Evolutionary conservation across 2,113 vertebrate genomes (phyloP).

Genomic region (Peromyscus polionotus): DNA sequence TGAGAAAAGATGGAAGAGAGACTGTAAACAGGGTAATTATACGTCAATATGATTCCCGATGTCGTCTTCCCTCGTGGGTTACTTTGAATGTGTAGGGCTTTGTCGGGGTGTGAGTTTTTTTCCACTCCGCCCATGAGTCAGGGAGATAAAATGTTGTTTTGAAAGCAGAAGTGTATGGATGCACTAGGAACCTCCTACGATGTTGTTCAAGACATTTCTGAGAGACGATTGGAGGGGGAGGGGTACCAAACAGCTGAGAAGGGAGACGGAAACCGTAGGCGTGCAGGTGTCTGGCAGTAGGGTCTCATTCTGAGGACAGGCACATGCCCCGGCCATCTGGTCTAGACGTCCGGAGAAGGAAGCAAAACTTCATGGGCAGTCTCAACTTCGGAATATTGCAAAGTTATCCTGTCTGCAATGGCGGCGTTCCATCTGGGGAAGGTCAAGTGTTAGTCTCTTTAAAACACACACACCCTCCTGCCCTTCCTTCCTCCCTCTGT

Average conservation of each 20-base stretch:
- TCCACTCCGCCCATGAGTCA: conserved; percentile 70
- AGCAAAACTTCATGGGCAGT: background rate
- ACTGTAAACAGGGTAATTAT: conserved; percentile 88
- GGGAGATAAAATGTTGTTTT: conserved; percentile 74
- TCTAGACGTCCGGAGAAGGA: conserved; percentile 64
- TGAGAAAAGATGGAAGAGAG: conserved; percentile 86
- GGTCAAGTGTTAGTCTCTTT: background rate
- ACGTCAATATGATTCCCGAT: conserved; percentile 79
- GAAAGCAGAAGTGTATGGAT: conserved; percentile 65
- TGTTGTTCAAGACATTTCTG: conserved; percentile 63
- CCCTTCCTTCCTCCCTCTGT: background rate
- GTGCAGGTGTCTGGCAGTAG: background rate
- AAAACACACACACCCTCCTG: background rate
- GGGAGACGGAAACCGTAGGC: background rate
- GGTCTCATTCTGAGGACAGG: background rate
- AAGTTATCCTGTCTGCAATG: background rate
- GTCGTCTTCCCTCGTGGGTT: conserved; percentile 76
- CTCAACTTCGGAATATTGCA: background rate
- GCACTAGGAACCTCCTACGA: conserved; percentile 59
- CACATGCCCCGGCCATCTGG: conserved; percentile 22
- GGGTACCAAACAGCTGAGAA: conserved; percentile 51
- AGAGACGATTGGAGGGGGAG: conserved; percentile 34
- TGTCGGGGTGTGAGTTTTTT: conserved; percentile 54
- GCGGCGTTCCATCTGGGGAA: background rate
- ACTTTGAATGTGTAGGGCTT: conserved; percentile 76